phyloP scores from a whole-genome alignment of 2,888 invertebrate species.

The Drosophila borborema region DNA sequence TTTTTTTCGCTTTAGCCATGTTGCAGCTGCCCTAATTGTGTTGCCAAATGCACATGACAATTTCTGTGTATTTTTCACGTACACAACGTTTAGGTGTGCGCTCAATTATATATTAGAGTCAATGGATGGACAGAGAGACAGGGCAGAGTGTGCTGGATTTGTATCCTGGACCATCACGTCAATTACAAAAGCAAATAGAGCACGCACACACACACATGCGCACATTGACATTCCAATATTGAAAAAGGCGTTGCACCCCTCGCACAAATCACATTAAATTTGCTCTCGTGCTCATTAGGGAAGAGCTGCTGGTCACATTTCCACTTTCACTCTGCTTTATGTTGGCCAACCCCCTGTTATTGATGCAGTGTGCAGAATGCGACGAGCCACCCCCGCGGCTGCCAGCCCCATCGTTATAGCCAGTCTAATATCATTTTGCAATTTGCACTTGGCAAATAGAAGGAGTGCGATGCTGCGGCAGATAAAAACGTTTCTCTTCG shows the following conservation, averaged over 20 bases:
- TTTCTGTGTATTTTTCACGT: conserved; percentile 41
- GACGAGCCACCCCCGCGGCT: conserved; percentile 52
- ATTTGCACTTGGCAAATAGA: conserved; percentile 82
- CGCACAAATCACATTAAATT: conserved; percentile 78
- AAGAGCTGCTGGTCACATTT: conserved; percentile 63
- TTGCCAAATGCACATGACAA: conserved; percentile 22
- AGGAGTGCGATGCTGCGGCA: conserved; percentile 77
- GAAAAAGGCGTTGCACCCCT: conserved; percentile 65
- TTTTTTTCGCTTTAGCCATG: neutral
- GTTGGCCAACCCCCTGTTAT: conserved; percentile 59
- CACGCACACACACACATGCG: conserved; percentile 19
- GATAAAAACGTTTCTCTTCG: conserved; percentile 62
- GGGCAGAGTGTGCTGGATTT: conserved; percentile 42
- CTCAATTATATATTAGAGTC: conserved; percentile 71
- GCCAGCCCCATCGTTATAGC: conserved; percentile 9
- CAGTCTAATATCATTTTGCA: conserved; percentile 79
- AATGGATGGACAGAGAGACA: conserved; percentile 52
- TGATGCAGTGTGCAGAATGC: conserved; percentile 55
- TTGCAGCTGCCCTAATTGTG: conserved; percentile 40
- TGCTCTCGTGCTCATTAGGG: conserved; percentile 76
- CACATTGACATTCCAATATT: conserved; percentile 24
- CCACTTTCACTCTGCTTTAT: conserved; percentile 60
- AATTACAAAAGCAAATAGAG: conserved; percentile 75
- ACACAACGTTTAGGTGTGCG: conserved; percentile 46
- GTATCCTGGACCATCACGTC: conserved; percentile 57